A percentile compares a stretch with the other conserved stretches of the same genome.
Conservation (phyloP, 2,888 invertebrate genomes). For the Caenorhabditis afra region DNA sequence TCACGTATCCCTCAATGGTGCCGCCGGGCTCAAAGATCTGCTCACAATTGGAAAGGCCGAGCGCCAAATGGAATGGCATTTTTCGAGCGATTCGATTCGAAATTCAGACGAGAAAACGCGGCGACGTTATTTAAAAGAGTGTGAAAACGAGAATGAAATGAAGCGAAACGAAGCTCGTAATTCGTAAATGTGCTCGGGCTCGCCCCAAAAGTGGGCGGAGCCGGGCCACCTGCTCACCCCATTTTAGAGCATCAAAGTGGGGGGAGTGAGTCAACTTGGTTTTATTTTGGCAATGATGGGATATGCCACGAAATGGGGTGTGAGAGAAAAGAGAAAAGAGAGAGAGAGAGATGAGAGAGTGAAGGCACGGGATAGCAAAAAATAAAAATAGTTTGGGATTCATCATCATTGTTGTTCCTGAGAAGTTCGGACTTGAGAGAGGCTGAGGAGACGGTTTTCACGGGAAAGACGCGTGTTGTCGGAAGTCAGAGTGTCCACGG, state of each 20-base stretch:
- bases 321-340: neutral
- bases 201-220: constrained; percentile 23
- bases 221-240: no score
- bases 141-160: constrained; percentile 1
- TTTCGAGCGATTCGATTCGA: neutral
- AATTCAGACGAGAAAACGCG: neutral
- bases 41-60: constrained; percentile 50
- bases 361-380: neutral
- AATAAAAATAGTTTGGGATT: neutral
- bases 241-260: neutral
- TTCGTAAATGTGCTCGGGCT: constrained; percentile 10
- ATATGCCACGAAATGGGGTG: neutral
- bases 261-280: neutral
- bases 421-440: constrained; percentile 38
- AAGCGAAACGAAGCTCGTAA: constrained; percentile 17
- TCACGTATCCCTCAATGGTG: constrained; percentile 49
- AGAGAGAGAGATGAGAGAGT: neutral
- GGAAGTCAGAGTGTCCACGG: constrained; percentile 86
- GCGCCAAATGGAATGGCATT: constrained; percentile 55
- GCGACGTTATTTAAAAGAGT: constrained; percentile 3
- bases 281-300: constrained; percentile 17
- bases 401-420: constrained; percentile 15
- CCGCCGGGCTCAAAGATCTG: constrained; percentile 48
- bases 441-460: constrained; percentile 77
- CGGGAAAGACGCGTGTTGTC: constrained; percentile 86